phyloP scores from a whole-genome alignment of 2,797 vertebrate species.

The Sphaeramia orbicularis region DNA sequence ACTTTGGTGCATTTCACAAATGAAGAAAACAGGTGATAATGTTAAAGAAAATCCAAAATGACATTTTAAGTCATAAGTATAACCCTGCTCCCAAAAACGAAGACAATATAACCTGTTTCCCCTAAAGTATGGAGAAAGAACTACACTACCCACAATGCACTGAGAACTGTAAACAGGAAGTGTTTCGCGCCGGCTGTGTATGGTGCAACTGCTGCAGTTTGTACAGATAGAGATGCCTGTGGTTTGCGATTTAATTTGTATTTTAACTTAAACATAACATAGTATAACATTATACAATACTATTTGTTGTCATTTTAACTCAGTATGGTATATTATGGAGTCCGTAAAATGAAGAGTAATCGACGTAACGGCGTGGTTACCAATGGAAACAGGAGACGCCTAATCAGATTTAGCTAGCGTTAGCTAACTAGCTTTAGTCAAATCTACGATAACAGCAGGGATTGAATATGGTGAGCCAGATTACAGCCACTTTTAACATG shows the following conservation, averaged over 20 bases:
- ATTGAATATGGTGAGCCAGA: constrained; percentile 73
- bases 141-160: constrained; percentile 77
- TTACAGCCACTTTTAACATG: too few species aligned
- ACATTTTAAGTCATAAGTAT: neutral
- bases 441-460: neutral
- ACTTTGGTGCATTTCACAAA: neutral
- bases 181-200: constrained; percentile 4
- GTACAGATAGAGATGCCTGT: neutral
- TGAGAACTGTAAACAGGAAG: constrained; percentile 69
- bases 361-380: constrained; percentile 49
- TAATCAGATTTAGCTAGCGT: constrained; percentile 53
- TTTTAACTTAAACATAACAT: neutral
- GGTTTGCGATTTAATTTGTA: neutral
- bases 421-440: constrained; percentile 17
- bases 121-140: neutral
- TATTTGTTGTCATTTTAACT: fast-evolving
- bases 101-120: fast-evolving
- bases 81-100: neutral
- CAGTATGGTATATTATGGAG: neutral
- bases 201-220: neutral
- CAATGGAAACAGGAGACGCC: constrained; percentile 77
- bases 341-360: neutral
- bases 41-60: neutral
- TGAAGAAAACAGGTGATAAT: neutral
- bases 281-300: too few species aligned